Conservation (phyloP, 92 coral and sea anemone genomes). For the Umimayanthus kanabou region DNA sequence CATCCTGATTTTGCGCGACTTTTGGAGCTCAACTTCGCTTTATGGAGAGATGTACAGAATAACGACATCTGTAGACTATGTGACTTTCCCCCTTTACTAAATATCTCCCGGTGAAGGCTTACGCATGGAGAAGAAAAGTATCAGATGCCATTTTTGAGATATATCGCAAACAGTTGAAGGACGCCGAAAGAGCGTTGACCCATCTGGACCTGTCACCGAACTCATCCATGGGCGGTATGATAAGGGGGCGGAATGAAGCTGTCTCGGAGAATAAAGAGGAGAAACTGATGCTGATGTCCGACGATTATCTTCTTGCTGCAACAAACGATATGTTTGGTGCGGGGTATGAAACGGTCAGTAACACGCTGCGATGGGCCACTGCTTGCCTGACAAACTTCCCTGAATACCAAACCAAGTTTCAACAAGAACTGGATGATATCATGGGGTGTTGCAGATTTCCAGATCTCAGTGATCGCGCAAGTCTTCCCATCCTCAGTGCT, state of each 20-base stretch:
- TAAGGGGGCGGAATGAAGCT: conserved; percentile 49
- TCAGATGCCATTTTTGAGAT: conserved; percentile 2
- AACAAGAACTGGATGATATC: neutral
- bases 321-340: neutral
- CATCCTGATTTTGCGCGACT: conserved; percentile 50
- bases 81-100: conserved; percentile 39
- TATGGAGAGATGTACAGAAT: conserved; percentile 17
- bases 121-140: conserved; percentile 17
- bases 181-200: conserved; percentile 15
- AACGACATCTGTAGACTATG: conserved; percentile 11
- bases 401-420: neutral
- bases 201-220: conserved; percentile 13
- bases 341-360: neutral
- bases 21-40: conserved; percentile 3
- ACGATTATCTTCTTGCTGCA: neutral
- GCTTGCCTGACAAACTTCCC: neutral
- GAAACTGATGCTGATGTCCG: neutral
- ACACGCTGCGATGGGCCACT: neutral
- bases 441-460: neutral
- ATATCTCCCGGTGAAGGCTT: conserved; percentile 49
- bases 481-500: neutral
- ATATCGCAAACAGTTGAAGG: conserved; percentile 15
- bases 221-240: conserved; percentile 39
- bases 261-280: conserved; percentile 32
- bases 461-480: neutral